Evolutionary conservation across 2,888 invertebrate species (phyloP).

Genomic region (Erannis defoliaria): DNA sequence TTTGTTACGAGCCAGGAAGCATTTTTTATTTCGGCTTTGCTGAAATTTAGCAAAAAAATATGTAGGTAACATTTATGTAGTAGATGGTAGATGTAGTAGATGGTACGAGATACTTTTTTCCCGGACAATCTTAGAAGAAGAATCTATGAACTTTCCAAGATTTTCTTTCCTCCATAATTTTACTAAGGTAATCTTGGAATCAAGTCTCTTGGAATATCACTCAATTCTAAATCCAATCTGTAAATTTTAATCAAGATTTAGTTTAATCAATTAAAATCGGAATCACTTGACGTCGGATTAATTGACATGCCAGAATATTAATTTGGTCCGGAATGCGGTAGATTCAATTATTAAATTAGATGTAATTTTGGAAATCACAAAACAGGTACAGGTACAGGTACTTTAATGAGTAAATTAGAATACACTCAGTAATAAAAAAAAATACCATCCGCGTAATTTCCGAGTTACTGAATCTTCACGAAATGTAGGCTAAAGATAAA

Average conservation of each 20-base stretch:
- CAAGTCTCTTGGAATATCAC: no score
- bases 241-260: slow-evolving; percentile 4
- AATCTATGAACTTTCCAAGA: no score
- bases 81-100: no score
- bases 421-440: background rate
- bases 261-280: slow-evolving; percentile 5
- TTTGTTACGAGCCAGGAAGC: slow-evolving; percentile 4
- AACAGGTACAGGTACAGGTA: no score
- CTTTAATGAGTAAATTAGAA: background rate
- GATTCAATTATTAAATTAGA: background rate
- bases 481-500: background rate
- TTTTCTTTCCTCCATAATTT: no score
- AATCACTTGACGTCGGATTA: slow-evolving; percentile 9
- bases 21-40: background rate
- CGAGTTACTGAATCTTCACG: background rate
- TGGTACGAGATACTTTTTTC: no score
- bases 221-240: background rate
- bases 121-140: no score
- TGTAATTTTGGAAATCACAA: background rate
- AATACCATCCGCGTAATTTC: background rate
- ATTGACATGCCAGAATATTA: slow-evolving; percentile 1
- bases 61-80: no score
- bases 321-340: slow-evolving; percentile 5
- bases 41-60: no score
- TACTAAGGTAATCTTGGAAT: no score